A percentile compares a stretch with the other conserved stretches of the same genome.
Evolutionary conservation across 2,888 invertebrate genomes (phyloP).

Genomic region (Dichetophora obliterata): DNA sequence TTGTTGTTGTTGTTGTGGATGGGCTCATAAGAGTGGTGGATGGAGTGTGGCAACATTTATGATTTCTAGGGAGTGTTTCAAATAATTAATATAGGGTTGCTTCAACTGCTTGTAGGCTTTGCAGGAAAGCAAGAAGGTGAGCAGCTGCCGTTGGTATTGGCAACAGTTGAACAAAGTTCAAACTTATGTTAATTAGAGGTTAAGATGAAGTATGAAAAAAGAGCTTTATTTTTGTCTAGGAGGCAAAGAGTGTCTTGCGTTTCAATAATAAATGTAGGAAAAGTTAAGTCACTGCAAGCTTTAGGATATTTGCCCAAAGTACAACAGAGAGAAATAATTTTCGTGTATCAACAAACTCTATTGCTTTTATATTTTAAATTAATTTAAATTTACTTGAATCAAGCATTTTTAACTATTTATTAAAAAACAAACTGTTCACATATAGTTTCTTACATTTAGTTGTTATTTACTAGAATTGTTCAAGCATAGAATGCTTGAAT

Average conservation of each 20-base stretch:
- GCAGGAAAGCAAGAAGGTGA: no score
- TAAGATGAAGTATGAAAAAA: neutral
- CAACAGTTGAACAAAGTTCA: neutral
- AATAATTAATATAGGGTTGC: slow-evolving; percentile 22
- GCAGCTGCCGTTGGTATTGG: no score
- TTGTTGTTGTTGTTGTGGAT: neutral
- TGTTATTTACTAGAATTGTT: no score
- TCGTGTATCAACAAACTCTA: no score
- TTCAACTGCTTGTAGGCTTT: no score
- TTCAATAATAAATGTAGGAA: neutral
- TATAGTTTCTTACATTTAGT: no score
- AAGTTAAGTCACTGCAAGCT: neutral
- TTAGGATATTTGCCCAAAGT: neutral
- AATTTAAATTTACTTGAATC: no score
- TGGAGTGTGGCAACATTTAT: neutral
- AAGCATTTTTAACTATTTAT: no score
- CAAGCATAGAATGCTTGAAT: no score
- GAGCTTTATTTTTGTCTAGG: neutral
- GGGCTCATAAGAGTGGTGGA: neutral
- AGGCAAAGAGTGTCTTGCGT: no score
- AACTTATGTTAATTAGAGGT: neutral
- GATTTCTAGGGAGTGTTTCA: neutral
- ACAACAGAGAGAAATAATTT: neutral
- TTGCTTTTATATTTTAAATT: no score
- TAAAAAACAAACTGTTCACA: no score